These are phyloP conservation scores for Dermolepida albohirtum DNA, from an alignment of 2,888 invertebrate genomes.

Conservation along the genomic window DNA sequence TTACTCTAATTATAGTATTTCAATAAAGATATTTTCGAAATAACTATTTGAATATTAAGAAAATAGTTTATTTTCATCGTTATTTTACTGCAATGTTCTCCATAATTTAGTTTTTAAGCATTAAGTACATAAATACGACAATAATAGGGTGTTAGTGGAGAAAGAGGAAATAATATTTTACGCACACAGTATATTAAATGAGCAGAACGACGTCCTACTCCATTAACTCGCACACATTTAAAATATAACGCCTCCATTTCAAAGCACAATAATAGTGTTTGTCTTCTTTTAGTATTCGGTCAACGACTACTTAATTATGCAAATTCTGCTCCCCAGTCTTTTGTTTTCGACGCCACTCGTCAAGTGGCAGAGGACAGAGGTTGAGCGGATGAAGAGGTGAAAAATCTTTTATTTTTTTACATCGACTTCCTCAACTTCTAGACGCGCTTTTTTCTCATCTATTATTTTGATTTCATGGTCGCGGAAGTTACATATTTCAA, in stretches of 20 bases:
- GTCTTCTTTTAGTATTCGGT: constrained; percentile 9
- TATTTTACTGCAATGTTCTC: background rate
- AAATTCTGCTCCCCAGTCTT: constrained; percentile 21
- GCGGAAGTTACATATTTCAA: background rate
- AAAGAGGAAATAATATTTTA: constrained; percentile 19
- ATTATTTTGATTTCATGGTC: constrained; percentile 1
- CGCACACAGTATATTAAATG: background rate
- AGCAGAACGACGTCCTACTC: constrained; percentile 22
- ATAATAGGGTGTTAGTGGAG: constrained; percentile 4
- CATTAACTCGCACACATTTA: constrained; percentile 6
- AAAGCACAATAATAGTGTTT: constrained; percentile 24
- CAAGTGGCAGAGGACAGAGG: background rate
- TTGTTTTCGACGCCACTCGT: constrained; percentile 9
- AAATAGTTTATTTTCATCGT: too few species aligned
- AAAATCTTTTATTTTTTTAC: background rate
- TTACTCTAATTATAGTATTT: too few species aligned
- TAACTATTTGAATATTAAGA: too few species aligned
- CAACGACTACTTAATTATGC: constrained; percentile 36
- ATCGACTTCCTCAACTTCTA: background rate
- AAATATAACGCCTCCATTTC: background rate
- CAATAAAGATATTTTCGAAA: too few species aligned
- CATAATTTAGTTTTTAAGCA: background rate
- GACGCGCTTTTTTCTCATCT: background rate
- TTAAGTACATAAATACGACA: background rate
- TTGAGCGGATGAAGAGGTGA: background rate